These are phyloP conservation scores for Semnornis frantzii DNA, from an alignment of 2,113 vertebrate genomes.

Conservation along the genomic window DNA sequence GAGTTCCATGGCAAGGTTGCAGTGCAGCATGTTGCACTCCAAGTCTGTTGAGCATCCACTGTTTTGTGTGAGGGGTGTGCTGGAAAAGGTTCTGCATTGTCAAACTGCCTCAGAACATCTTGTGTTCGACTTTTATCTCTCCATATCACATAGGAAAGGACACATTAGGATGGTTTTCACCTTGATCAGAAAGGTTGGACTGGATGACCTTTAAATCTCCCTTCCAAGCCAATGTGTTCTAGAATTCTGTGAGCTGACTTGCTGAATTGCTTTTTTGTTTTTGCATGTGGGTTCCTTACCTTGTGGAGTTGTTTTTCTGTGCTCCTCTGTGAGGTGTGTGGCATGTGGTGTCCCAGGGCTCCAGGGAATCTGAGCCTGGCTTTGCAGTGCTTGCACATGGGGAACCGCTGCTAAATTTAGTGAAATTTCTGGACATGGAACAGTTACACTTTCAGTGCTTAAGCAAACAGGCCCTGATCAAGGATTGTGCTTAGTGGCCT, in stretches of 20 bases:
- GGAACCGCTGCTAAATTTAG: neutral
- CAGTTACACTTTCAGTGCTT: neutral
- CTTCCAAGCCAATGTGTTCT: too few species aligned
- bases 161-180: neutral
- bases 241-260: neutral
- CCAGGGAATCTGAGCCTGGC: neutral
- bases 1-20: fast-evolving
- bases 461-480: neutral
- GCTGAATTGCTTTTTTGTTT: neutral
- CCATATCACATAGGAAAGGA: neutral
- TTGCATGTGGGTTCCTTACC: neutral
- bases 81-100: neutral
- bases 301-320: neutral
- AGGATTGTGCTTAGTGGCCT: neutral
- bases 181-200: neutral
- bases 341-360: neutral
- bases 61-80: fast-evolving
- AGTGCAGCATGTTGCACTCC: fast-evolving
- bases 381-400: neutral
- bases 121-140: neutral
- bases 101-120: neutral
- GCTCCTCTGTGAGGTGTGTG: neutral
- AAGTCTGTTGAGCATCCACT: neutral
- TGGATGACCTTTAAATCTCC: too few species aligned
- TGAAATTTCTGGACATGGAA: neutral